Base-by-base conservation (phyloP, 1,140 invertebrate species). In the Micrasema longulum region DNA sequence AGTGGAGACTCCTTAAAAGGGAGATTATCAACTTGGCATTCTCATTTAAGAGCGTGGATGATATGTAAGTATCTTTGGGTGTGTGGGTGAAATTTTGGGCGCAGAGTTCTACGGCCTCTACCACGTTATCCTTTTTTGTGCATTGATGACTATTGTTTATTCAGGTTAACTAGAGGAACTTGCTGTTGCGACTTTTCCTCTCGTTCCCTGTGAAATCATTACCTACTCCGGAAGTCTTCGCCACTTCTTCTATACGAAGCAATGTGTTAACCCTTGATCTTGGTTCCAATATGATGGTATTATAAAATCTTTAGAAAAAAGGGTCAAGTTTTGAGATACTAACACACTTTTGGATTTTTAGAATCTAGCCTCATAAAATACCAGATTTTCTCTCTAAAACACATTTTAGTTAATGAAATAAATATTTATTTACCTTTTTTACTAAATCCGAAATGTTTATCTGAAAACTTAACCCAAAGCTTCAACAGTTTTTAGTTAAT, bases 61-160 rank as follows among this genome's bases (percentile, higher is more conserved):
- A 69, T 69, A 75, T 75, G 74, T 75, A 75, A 75, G 74, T 75
- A 75, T 75, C 68, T 60, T 50, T 70, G 62, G 68, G 57, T 72
- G 73, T 65, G 69, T 14, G 41, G 38, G 50, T 35, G 38, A 23
- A 22, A 12, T 31, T 60, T 31, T 57, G 53, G 55, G 22, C 7
- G 48, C 48, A 1, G 48, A 20, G 48, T 16, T 26, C n/a, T 26
- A 16, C 35, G 35, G 55, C 16, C 55, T 38, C 9, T 60, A 14
- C 23, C 55, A 64, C 47, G 31, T 47, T 31, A 47, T 23, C 60
- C 60, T n/a, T 64, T 64, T 22, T 11, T 22, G 36, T 63, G 57
- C 36, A 64, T 64, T 64, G 20, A 64, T 64, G 43, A 47, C 45
- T 64, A 16, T 64, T 64, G 41, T 64, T 64, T 64, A 64, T 64